Base-by-base conservation (phyloP, 2,888 invertebrate species). In the Carabus problematicus region DNA sequence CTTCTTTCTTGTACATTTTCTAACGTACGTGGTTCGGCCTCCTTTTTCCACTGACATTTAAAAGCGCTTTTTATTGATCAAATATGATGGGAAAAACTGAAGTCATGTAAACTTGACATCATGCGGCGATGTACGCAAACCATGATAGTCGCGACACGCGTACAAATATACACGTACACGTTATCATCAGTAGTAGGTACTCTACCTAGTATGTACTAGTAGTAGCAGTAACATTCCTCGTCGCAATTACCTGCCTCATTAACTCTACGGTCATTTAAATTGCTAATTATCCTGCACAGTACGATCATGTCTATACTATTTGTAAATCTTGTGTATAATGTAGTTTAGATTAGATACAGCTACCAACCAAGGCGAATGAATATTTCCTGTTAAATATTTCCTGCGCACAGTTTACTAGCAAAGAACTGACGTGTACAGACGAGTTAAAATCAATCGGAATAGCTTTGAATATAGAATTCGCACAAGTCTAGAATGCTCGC, bases 191-290 rank as follows among this genome's bases (percentile, higher is more conserved):
- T 29, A 29, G 29, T 29, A 8, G 9, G 8, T 42, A 8, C 42
- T 42, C 42, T 9, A n/a, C 7, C 45, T 45, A 11, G 12, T 45
- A 3, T 12, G 29, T 6, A 29, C 3, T 29, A 29, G 29, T 29
- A 29, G 29, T 29, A 39, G 12, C 9, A n/a, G 29, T 12, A n/a
- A 56, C 56, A 12, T 8, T 11, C n/a, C 9, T 18, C 62, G 8
- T 49, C 62, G 39, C 67, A 68, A 68, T 68, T 60, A 68, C 40
- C 52, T 68, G 67, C 43, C 60, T 68, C 67, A 68, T 68, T 68
- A 68, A 47, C 60, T 56, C 29, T 39, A 29, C 40, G 3, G 12
- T 16, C 19, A 29, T 29, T 29, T 29, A 29, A 2, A 29, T 29
- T 29, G 29, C 29, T 29, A 29, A 29, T 29, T 29, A 29, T 6